Conservation (phyloP, 1,140 invertebrate genomes). For the Bombus affinis region DNA sequence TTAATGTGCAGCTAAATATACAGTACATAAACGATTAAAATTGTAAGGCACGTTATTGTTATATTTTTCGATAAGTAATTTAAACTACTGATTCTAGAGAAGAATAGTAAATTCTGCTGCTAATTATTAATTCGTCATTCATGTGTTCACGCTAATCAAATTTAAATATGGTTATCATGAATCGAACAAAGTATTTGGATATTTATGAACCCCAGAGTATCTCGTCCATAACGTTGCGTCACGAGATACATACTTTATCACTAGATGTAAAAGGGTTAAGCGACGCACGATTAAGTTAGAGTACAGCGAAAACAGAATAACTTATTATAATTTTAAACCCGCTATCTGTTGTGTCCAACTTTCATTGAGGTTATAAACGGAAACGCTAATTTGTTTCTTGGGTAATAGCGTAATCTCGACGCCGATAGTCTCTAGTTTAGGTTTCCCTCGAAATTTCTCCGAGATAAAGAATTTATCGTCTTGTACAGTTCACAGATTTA, state of each 20-base stretch:
- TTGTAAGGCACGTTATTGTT: too few species aligned
- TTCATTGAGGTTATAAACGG: conserved; percentile 23
- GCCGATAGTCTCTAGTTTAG: too few species aligned
- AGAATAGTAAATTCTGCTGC: too few species aligned
- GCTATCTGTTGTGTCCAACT: not conserved
- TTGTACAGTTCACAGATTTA: not conserved
- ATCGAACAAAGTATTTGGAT: not conserved
- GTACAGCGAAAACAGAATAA: not conserved
- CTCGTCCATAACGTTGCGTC: not conserved
- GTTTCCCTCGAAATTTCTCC: not conserved
- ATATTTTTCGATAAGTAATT: too few species aligned
- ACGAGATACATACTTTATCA: not conserved
- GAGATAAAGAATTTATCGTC: not conserved
- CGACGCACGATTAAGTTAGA: conserved; percentile 22
- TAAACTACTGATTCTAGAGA: too few species aligned
- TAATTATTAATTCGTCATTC: too few species aligned
- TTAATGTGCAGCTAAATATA: too few species aligned
- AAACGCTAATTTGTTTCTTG: conserved; percentile 10
- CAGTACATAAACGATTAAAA: too few species aligned
- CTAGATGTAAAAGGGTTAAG: not conserved
- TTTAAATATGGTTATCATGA: too few species aligned
- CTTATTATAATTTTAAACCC: conserved; percentile 38
- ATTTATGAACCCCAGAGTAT: not conserved
- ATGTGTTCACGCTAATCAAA: too few species aligned
- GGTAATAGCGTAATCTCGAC: not conserved